Evolutionary conservation across 2,888 invertebrate genomes (phyloP).

Genomic region (Phlogophora meticulosa): DNA sequence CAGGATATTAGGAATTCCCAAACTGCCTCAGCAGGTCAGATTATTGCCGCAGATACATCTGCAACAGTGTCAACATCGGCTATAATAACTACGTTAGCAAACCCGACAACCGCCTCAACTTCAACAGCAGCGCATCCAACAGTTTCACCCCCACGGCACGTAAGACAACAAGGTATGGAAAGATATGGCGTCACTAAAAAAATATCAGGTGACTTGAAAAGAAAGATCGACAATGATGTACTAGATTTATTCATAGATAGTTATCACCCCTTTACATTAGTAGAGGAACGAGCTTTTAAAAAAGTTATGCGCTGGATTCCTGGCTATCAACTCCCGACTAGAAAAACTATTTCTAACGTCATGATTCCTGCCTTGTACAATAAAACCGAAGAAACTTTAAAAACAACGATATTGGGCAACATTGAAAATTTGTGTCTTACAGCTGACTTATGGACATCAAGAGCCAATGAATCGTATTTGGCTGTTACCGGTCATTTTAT

Average conservation of each 20-base stretch:
- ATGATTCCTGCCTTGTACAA: slow-evolving; percentile 13
- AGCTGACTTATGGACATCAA: background rate
- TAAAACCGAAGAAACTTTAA: slow-evolving; percentile 14
- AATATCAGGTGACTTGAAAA: slow-evolving; percentile 11
- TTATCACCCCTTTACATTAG: too few species aligned
- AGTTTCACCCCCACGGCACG: too few species aligned
- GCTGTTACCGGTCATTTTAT: slow-evolving; percentile 1
- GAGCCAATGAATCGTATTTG: background rate
- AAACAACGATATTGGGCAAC: background rate
- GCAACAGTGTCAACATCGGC: too few species aligned
- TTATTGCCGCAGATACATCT: too few species aligned
- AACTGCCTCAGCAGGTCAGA: too few species aligned
- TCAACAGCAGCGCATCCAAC: too few species aligned
- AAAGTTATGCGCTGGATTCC: background rate
- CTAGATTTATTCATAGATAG: too few species aligned
- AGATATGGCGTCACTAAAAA: slow-evolving; percentile 12
- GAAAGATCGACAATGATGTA: background rate
- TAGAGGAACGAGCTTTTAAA: too few species aligned
- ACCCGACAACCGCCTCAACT: too few species aligned
- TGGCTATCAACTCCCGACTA: slow-evolving; percentile 6
- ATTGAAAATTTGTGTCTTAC: background rate
- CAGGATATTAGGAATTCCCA: background rate
- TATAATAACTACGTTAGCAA: too few species aligned
- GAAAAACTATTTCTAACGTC: background rate
- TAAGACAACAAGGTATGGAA: slow-evolving; percentile 4